Base-by-base conservation (phyloP, 2,888 invertebrate species). In the Lamellibrachia satsuma region DNA sequence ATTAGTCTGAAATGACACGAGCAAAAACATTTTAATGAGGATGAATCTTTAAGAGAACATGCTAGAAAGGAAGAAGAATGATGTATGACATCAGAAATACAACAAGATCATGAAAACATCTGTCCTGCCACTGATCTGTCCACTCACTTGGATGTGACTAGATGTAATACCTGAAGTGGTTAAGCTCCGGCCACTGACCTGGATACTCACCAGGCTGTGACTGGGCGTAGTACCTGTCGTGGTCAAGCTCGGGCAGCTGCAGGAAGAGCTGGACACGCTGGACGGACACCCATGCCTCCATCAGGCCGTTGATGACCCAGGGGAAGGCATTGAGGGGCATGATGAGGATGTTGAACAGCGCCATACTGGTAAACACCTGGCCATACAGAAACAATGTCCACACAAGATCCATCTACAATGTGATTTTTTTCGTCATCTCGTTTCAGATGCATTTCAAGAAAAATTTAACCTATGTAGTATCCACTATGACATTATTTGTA, bases 291-390 rank as follows among this genome's bases (percentile, higher is more conserved):
- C 98, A 98, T 0, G 99, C 98, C 97, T 99, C 99, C 91, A 99
- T 98, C 3, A 99, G 97, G 0, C 99, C 99, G 96, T 99, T 99
- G 51, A 99, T 97, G 3, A 99, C 99, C 99, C 99, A 99, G 0
- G 99, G 99, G 96, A 99, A 99, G 0, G 99, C 98, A 97, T 99
- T 99, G 93, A 99, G 96, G 0, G 99, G 99, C 92, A 98, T 97
- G 95, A 99, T 99, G 93, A 99, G 97, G 98, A 99, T 99, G 96
- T 99, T 98, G 93, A 99, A 97, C 92, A 99, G 97, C 0, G 99
- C 99, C 94, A 99, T 98, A 94, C 98, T 98, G 0, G 99, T 99
- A 95, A 99, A 99, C 0, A 98, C 97, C 97, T 97, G 95, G 15
- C 95, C 52, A 52, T 15, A 91, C 3, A 75, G 22, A 15, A 75